phyloP scores from a whole-genome alignment of 1,140 invertebrate species.

The Leucophenga varia region DNA sequence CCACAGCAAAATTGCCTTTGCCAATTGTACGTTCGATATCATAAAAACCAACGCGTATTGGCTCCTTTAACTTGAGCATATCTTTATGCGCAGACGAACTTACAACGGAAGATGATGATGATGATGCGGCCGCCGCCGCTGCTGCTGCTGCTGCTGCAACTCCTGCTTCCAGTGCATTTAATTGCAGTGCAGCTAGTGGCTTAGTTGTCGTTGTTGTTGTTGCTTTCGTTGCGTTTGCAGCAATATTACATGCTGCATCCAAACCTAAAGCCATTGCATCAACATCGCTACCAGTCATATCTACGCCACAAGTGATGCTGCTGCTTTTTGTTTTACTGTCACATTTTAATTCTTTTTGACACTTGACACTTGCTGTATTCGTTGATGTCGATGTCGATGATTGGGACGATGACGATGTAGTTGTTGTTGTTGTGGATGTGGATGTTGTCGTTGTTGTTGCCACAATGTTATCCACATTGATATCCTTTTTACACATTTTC shows the following conservation, averaged over 20 bases:
- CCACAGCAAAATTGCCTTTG: slow-evolving; percentile 98
- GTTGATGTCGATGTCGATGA: background rate
- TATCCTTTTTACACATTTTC: too few relatives aligned
- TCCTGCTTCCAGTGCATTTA: background rate
- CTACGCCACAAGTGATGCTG: background rate
- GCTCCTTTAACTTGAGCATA: slow-evolving; percentile 50
- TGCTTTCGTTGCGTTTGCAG: background rate
- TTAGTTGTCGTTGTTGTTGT: background rate
- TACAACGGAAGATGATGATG: background rate
- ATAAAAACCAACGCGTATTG: slow-evolving; percentile 94
- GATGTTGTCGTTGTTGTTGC: too few relatives aligned
- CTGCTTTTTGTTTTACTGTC: background rate
- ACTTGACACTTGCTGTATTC: background rate
- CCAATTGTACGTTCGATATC: slow-evolving; percentile 95
- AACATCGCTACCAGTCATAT: too few relatives aligned
- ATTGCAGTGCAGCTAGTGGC: background rate
- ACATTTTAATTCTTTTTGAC: too few relatives aligned
- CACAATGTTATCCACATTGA: too few relatives aligned
- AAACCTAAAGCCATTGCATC: too few relatives aligned
- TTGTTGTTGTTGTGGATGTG: too few relatives aligned
- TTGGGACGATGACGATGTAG: too few relatives aligned
- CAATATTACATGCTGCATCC: too few relatives aligned
- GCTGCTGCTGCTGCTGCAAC: slow-evolving; percentile 14
- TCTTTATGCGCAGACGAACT: slow-evolving; percentile 34
- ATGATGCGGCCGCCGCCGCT: slow-evolving; percentile 12